Evolutionary conservation across 2,797 vertebrate species (phyloP).

Genomic region (Cheirogaleus major): DNA sequence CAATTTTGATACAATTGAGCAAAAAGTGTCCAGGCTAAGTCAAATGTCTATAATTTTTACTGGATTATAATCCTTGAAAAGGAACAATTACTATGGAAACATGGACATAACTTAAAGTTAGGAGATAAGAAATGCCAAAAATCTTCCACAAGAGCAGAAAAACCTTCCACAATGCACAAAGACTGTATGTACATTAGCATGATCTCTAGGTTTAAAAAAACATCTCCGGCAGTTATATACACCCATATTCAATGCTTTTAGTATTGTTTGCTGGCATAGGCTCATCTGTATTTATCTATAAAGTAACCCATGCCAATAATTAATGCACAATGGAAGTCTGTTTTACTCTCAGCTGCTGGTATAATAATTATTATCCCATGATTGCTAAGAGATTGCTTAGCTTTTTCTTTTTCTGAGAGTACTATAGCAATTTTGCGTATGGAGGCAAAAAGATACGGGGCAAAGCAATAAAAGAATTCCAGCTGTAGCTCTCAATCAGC

Average conservation of each 20-base stretch:
- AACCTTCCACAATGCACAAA: not conserved
- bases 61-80: constrained; percentile 56
- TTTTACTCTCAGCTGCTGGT: constrained; percentile 95
- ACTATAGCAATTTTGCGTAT: constrained; percentile 88
- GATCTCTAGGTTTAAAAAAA: constrained; percentile 56
- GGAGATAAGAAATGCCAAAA: constrained; percentile 57
- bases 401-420: constrained; percentile 86
- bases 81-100: constrained; percentile 55
- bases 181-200: constrained; percentile 70
- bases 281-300: constrained; percentile 91
- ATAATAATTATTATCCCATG: constrained; percentile 96
- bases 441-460: constrained; percentile 91
- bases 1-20: not conserved
- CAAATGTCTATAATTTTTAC: not conserved
- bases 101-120: constrained; percentile 31
- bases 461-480: constrained; percentile 95
- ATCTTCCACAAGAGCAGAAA: constrained; percentile 60
- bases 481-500: constrained; percentile 92
- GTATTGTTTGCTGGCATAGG: constrained; percentile 89
- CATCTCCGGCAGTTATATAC: constrained; percentile 73
- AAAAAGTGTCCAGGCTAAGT: not conserved
- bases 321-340: constrained; percentile 96
- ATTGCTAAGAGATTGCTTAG: constrained; percentile 96
- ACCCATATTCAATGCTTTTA: constrained; percentile 80
- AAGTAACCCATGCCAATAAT: constrained; percentile 93